Base-by-base conservation (phyloP, 2,888 invertebrate species). In the Carterocephalus palaemon region DNA sequence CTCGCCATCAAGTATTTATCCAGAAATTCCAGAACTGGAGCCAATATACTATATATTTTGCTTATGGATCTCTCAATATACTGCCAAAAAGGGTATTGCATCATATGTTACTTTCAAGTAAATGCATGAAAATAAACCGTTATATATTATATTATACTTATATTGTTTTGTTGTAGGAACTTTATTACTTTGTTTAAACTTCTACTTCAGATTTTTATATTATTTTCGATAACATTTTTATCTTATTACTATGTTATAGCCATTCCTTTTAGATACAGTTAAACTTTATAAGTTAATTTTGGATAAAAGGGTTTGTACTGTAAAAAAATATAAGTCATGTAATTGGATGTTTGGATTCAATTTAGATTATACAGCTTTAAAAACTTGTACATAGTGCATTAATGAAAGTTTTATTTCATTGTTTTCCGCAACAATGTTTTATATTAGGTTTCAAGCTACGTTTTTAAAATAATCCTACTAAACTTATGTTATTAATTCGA, bases 201-300 rank as follows among this genome's bases (percentile, higher is more conserved):
- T 32, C n/a, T 32, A 24, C 24, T 42, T 4, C 19, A 38, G 12
- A 24, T 42, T 41, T 32, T 40, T 41, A 33, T 41, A 33, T 7
- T 19, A 31, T 31, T 22, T 22, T 20, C 15, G 13, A 13, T 28
- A 24, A 19, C 39, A 22, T 22, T 37, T 22, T 37, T 22, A 24
- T 29, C 31, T 40, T 20, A 23, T 22, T 29, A 16, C 28, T 19
- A 22, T 46, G 40, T 48, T 49, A 51, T 39, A 28, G 52, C 39
- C 57, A 62, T 62, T 59, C 57, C 61, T 55, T 32, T 46, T 28
- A 28, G 13, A 10, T 20, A n/a, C 6, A 17, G n/a, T 8, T 20
- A 9, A 20, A 42, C 34, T 42, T 20, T 28, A 12, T 1, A 12
- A 3, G 5, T 34, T 42, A 16, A 16, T 42, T 34, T 42, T 34